phyloP scores from a whole-genome alignment of 2,888 invertebrate species.

The Drosophila helvetica region DNA sequence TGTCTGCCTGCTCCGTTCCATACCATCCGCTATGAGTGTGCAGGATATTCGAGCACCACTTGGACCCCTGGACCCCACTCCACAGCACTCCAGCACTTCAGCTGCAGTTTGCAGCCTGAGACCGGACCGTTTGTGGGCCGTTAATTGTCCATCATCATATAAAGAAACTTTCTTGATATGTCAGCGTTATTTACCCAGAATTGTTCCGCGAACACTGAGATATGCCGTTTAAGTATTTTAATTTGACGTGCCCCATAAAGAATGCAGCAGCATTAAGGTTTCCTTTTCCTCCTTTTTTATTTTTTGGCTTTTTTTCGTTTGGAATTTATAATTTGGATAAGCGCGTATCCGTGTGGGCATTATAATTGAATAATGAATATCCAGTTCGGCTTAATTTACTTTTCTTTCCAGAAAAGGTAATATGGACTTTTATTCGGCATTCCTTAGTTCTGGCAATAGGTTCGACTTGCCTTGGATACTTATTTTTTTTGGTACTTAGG shows the following conservation, averaged over 20 bases:
- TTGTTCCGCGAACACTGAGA: conserved; percentile 49
- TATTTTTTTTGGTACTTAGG: no score
- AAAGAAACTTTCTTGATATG: conserved; percentile 39
- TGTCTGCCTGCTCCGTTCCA: conserved; percentile 31
- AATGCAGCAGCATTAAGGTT: conserved; percentile 34
- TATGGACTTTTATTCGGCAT: neutral
- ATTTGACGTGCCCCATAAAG: conserved; percentile 56
- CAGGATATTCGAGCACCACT: conserved; percentile 71
- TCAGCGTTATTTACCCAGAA: conserved; percentile 42
- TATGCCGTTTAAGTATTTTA: conserved; percentile 56
- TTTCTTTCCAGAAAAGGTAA: neutral
- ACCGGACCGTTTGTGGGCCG: conserved; percentile 23
- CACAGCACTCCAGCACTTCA: neutral
- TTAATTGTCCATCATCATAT: conserved; percentile 47
- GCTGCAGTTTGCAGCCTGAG: conserved; percentile 3
- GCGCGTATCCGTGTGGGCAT: neutral
- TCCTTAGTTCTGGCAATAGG: neutral
- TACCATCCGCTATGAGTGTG: conserved; percentile 63
- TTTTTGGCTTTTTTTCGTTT: neutral
- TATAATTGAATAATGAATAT: neutral
- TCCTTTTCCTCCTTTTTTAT: conserved; percentile 16
- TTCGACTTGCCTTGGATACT: no score
- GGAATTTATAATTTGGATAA: conserved; percentile 51
- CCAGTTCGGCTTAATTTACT: neutral
- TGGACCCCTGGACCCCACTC: conserved; percentile 34